Evolutionary conservation across 2,888 invertebrate genomes (phyloP).

Genomic region (Phasia obesa): DNA sequence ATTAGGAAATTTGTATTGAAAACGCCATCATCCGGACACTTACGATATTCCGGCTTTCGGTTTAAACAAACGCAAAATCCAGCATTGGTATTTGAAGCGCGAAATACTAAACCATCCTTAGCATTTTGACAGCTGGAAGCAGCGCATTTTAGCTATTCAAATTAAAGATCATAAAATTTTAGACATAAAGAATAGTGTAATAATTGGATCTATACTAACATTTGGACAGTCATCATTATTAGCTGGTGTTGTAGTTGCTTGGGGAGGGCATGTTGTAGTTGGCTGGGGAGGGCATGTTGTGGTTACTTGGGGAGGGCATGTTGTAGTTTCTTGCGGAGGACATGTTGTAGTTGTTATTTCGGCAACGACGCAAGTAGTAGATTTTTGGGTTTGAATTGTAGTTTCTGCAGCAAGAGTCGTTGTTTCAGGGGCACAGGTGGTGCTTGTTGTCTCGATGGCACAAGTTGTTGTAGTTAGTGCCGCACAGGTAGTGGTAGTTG

Average conservation of each 20-base stretch:
- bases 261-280: slow-evolving; percentile 6
- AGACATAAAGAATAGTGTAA: neutral
- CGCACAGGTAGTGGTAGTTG: neutral
- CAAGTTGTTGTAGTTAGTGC: slow-evolving; percentile 3
- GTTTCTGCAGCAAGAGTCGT: neutral
- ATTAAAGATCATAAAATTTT: neutral
- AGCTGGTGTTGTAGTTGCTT: slow-evolving; percentile 26
- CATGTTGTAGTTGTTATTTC: slow-evolving; percentile 22
- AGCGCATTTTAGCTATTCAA: neutral
- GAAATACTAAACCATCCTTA: slow-evolving; percentile 5
- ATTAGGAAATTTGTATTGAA: slow-evolving; percentile 9
- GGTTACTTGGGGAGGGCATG: slow-evolving; percentile 15
- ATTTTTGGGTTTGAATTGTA: neutral
- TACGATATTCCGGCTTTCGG: slow-evolving; percentile 6
- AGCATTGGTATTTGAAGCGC: slow-evolving; percentile 17
- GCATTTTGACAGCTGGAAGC: slow-evolving; percentile 10
- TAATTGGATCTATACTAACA: slow-evolving; percentile 13
- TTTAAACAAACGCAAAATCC: slow-evolving; percentile 48
- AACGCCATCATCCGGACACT: slow-evolving; percentile 21
- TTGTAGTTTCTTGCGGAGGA: slow-evolving; percentile 10
- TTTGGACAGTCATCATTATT: neutral
- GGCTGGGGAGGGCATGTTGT: no score
- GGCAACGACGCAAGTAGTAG: slow-evolving; percentile 13
- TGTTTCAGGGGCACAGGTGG: neutral
- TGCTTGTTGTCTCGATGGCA: neutral